Conservation (phyloP, 2,113 vertebrate genomes). For the Calypte anna region DNA sequence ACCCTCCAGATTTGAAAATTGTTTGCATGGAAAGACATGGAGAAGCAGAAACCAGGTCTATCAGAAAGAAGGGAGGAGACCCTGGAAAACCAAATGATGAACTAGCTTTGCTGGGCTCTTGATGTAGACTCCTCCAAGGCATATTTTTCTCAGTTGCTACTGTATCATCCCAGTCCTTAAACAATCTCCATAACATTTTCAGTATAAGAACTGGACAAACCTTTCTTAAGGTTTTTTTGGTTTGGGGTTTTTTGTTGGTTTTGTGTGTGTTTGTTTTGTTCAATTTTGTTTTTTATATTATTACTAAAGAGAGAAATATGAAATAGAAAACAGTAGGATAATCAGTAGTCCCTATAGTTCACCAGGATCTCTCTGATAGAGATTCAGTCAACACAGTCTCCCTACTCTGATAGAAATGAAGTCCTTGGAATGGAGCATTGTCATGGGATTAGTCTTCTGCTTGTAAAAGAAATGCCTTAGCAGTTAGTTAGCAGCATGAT, state of each 20-base stretch:
- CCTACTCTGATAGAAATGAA: neutral
- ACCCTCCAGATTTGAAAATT: neutral
- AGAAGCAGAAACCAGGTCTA: neutral
- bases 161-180: neutral
- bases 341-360: neutral
- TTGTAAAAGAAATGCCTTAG: constrained; percentile 52
- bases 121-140: neutral
- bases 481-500: constrained; percentile 15
- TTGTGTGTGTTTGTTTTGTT: too few relatives aligned
- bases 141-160: neutral
- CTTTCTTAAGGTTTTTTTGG: neutral
- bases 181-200: neutral
- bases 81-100: neutral
- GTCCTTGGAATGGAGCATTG: constrained; percentile 23
- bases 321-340: neutral
- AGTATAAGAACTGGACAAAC: neutral
- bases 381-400: neutral
- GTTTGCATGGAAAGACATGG: neutral
- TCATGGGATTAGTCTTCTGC: constrained; percentile 40
- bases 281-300: neutral
- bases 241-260: too few relatives aligned
- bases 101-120: neutral
- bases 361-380: neutral
- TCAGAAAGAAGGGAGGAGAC: neutral
- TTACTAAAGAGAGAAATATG: neutral